Percentiles rank a stretch among this genome's conserved stretches.
Evolutionary conservation across 2,888 invertebrate species (phyloP).

Genomic region (Cinara cedri): DNA sequence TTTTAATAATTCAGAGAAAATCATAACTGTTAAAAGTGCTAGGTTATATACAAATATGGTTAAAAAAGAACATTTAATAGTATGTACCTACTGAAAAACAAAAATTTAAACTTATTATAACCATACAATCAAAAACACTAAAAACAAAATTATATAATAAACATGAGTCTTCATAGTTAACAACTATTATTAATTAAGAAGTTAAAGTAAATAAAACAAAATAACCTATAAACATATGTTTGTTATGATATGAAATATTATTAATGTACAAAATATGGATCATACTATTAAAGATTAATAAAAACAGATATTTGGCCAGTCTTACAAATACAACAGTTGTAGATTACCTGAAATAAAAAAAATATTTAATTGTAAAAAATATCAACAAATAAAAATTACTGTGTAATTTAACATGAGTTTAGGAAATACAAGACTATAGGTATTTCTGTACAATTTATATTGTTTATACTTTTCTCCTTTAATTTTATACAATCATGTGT

Average conservation of each 20-base stretch:
- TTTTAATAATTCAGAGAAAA: background rate
- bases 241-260: background rate
- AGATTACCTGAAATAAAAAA: background rate
- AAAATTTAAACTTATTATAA: background rate
- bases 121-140: background rate
- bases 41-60: background rate
- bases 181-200: background rate
- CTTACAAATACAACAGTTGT: slow-evolving; percentile 32
- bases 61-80: background rate
- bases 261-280: background rate
- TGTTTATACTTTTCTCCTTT: background rate
- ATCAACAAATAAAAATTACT: background rate
- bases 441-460: too few species aligned
- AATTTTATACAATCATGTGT: too few species aligned
- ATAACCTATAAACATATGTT: background rate
- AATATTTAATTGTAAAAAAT: too few species aligned
- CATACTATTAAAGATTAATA: slow-evolving; percentile 1
- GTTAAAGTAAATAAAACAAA: background rate
- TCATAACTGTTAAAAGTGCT: background rate
- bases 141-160: background rate
- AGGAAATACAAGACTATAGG: too few species aligned
- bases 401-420: background rate
- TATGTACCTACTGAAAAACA: background rate
- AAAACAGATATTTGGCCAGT: slow-evolving; percentile 33
- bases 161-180: slow-evolving; percentile 17